Base-by-base conservation (phyloP, 2,113 vertebrate species). In the Sceloporus undulatus region DNA sequence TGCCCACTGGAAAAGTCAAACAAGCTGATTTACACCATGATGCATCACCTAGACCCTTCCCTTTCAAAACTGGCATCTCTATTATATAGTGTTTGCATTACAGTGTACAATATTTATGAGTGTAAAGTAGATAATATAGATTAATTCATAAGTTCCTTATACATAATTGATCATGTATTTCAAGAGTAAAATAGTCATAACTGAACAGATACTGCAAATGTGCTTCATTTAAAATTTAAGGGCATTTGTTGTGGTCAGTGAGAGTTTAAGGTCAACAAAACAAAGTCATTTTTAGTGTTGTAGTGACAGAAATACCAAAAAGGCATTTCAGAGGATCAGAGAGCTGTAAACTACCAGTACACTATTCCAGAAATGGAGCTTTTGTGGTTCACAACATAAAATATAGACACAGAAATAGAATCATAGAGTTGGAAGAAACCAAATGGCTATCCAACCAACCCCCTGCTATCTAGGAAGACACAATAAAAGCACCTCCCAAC, bases 81-180 rank as follows among this genome's bases (percentile, higher is more conserved):
- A 88, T 85, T 87, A 42, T 13, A 68, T 86, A 90, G 88, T 89
- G 68, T 71, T 87, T 92, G 77, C 14, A 3, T 92, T 75, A 79
- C 79, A 74, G 65, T 34, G 78, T 92, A 75, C 85, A 94, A 91
- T 92, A 95, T 95, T 96, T 93, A 95, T 94, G 92, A 93, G 87
- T 29, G 54, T 52, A 84, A 91, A 89, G 88, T 89, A 87, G 14
- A 88, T 25, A 27, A 92, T 92, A 95, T 89, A 92, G 93, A 94
- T 94, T 93, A 93, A 95, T 93, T 90, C 92, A 91, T 94, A 94
- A 93, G 89, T 89, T 75, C 91, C 78, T 90, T 91, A 93, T 96
- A 5, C 91, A 95, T 95, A 93, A 94, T 96, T 94, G 88, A 96
- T 78, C 73, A 68, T 75, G 86, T 93, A 86, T 95, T 94, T 95